phyloP scores from a whole-genome alignment of 2,113 vertebrate species.

The Syngnathus floridae region DNA sequence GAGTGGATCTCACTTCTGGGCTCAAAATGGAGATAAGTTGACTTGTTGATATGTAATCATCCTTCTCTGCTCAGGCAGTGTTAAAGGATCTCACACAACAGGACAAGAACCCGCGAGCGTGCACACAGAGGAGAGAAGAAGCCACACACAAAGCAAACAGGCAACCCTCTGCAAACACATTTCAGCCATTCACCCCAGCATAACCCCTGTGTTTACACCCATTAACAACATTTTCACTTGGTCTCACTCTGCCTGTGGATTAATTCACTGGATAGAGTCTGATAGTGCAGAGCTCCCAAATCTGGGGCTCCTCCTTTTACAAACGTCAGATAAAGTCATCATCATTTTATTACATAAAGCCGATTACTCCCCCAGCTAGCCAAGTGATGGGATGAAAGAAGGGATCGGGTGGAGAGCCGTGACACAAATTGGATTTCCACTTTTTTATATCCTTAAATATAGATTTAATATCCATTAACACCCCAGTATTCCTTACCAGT shows the following conservation, averaged over 20 bases:
- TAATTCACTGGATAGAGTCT: constrained; percentile 56
- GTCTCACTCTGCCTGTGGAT: constrained; percentile 49
- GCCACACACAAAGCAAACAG: constrained; percentile 32
- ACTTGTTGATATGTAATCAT: constrained; percentile 52
- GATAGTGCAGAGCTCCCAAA: constrained; percentile 66
- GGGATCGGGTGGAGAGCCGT: constrained; percentile 57
- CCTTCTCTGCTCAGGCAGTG: constrained; percentile 41
- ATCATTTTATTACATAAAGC: constrained; percentile 73
- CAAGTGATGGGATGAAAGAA: constrained; percentile 57
- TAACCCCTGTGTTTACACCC: constrained; percentile 55
- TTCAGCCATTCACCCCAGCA: constrained; percentile 44
- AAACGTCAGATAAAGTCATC: constrained; percentile 77
- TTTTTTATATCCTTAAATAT: constrained; percentile 69
- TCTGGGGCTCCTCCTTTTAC: constrained; percentile 60
- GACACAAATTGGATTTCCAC: constrained; percentile 67
- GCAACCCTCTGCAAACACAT: constrained; percentile 39
- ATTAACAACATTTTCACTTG: constrained; percentile 53
- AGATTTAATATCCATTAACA: constrained; percentile 67
- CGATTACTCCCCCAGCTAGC: constrained; percentile 66
- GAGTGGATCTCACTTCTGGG: constrained; percentile 24
- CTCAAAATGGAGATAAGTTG: constrained; percentile 55
- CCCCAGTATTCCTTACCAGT: constrained; percentile 40
- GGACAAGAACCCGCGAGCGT: constrained; percentile 23
- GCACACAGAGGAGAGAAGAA: background rate
- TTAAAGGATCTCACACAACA: constrained; percentile 29